Base-by-base conservation (phyloP, 2,797 vertebrate species). In the Sebastes vulpes region DNA sequence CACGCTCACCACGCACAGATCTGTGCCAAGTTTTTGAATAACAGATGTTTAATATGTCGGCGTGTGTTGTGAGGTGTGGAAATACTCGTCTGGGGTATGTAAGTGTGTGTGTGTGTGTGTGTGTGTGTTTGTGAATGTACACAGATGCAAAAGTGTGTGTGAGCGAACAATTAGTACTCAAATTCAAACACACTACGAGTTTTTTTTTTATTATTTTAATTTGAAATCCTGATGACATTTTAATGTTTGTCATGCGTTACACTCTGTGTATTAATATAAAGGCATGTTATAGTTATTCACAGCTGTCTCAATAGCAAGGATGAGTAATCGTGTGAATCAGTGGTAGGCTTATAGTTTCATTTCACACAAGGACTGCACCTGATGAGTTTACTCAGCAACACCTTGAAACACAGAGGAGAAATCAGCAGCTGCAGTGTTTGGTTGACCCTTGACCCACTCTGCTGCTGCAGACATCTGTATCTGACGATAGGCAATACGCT, bases 11-110 rank as follows among this genome's bases (percentile, higher is more conserved):
- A 21, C 25, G 9, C 16, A 65, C 60, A 28, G 5, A 72, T 3
- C 1, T 50, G 29, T 70, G 46, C 60, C 32, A 77, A 48, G 54
- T n/a, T 66, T 69, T 46, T 81, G n/a, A 81, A 71, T 32, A 82
- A 66, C 56, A 76, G 42, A 73, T 65, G 66, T 77, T 79, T 75
- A 4, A 59, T 65, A 29, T 64, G 57, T 65, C 3, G 5, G 2
- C 14, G 58, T 32, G 29, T 60, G 28, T 59, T 59, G 5, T 52
- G 16, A 5, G 4, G 3, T 6, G 21, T 73, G 1, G 48, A 60
- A 77, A 54, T 21, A 8, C 1, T 60, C n/a, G 60, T 35, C 9
- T 16, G 18, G 2, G 1, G 26, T 75, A 14, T 61, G 18, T 52
- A 4, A 46, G 20, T 11, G 8, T 61, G 52, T 57, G 9, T 29